These are phyloP conservation scores for Todus mexicanus DNA, from an alignment of 2,797 vertebrate species.

Conservation along the genomic window DNA sequence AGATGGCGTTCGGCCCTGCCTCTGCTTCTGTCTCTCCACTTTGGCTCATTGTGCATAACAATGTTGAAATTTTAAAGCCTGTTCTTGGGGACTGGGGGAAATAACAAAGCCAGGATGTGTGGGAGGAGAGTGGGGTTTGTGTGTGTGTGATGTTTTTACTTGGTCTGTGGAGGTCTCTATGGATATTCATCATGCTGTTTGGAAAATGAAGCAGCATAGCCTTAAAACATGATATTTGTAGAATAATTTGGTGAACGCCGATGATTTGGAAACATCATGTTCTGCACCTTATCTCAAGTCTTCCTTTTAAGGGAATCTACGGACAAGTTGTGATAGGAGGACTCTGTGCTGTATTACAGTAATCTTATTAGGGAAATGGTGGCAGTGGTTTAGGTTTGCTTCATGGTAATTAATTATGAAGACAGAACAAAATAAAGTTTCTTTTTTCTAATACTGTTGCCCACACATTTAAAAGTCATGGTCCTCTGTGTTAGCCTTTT, in stretches of 20 bases:
- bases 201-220: constrained; percentile 13
- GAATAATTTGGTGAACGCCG: not conserved
- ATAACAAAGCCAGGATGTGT: not conserved
- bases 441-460: not conserved
- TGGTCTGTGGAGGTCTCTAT: not conserved
- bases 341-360: not conserved
- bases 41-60: not conserved
- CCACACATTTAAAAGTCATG: not conserved
- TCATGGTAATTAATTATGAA: not conserved
- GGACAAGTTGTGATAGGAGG: not conserved
- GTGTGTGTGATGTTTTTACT: not conserved
- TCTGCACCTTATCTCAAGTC: not conserved
- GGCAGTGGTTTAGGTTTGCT: not conserved
- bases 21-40: not conserved
- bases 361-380: not conserved
- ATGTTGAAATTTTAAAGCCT: not conserved
- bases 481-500: not conserved
- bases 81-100: not conserved
- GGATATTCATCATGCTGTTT: constrained; percentile 22
- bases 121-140: not conserved
- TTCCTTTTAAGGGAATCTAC: not conserved
- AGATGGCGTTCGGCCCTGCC: not conserved
- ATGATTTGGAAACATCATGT: not conserved
- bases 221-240: not conserved
- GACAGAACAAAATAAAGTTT: not conserved